phyloP scores from a whole-genome alignment of 2,888 invertebrate genomes.

The Agrotis clavis region DNA sequence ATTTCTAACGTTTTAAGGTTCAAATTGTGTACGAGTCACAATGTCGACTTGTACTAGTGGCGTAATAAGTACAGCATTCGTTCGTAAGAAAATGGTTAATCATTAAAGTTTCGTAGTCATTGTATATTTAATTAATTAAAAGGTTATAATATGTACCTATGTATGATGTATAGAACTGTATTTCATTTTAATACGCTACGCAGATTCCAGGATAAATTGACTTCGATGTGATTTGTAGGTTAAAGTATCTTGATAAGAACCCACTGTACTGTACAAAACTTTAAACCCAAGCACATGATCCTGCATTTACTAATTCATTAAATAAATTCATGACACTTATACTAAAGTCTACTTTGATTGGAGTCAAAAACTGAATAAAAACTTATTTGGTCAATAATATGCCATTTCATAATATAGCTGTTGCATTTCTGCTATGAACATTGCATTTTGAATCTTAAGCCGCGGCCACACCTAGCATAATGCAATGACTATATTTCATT shows the following conservation, averaged over 20 bases:
- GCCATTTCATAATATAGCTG: conserved; percentile 33
- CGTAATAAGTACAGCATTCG: conserved; percentile 83
- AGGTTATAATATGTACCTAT: conserved; percentile 61
- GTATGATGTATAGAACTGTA: conserved; percentile 55
- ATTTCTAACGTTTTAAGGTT: conserved; percentile 42
- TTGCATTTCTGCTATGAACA: conserved; percentile 28
- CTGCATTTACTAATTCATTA: conserved; percentile 58
- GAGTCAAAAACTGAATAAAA: conserved; percentile 28
- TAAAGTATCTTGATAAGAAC: conserved; percentile 48
- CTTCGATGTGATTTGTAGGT: conserved; percentile 62
- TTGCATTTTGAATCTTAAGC: conserved; percentile 35
- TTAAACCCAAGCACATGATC: conserved; percentile 54
- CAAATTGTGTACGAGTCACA: conserved; percentile 57
- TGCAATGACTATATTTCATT: conserved; percentile 38
- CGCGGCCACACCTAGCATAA: conserved; percentile 14
- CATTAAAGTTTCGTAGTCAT: conserved; percentile 71
- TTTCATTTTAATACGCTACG: conserved; percentile 54
- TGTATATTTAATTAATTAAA: conserved; percentile 69
- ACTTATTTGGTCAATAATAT: conserved; percentile 37
- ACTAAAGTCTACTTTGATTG: conserved; percentile 47
- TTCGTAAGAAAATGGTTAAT: conserved; percentile 75
- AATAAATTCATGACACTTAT: conserved; percentile 28
- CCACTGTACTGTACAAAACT: conserved; percentile 56
- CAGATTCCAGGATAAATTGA: conserved; percentile 60
- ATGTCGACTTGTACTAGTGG: conserved; percentile 63